Evolutionary conservation across 2,888 invertebrate genomes (phyloP).

Genomic region (Reticulitermes lucifugus): DNA sequence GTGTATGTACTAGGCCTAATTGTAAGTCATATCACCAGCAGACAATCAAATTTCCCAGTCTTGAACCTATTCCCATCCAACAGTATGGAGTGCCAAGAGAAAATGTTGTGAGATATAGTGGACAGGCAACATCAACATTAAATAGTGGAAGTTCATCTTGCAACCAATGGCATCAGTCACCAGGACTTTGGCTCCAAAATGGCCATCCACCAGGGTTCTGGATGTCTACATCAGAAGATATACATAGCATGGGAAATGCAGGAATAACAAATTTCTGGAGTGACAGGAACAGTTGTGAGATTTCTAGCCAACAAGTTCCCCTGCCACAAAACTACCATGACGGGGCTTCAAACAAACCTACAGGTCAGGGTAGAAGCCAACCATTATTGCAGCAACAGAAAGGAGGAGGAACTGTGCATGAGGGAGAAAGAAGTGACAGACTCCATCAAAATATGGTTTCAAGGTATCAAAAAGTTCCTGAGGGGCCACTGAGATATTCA

Average conservation of each 20-base stretch:
- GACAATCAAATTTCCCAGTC: constrained; percentile 23
- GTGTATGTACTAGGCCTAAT: constrained; percentile 18
- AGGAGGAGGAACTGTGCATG: not conserved
- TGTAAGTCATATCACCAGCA: constrained; percentile 33
- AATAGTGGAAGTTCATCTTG: not conserved
- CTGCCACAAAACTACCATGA: constrained; percentile 2
- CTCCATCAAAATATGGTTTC: not conserved
- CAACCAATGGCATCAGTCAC: constrained; percentile 31
- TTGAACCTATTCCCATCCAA: constrained; percentile 17
- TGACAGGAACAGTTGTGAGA: constrained; percentile 15
- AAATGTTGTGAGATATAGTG: constrained; percentile 45
- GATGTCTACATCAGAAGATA: constrained; percentile 18
- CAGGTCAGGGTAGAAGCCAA: not conserved
- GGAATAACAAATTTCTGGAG: constrained; percentile 20
- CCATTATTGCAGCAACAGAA: not conserved
- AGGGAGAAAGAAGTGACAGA: constrained; percentile 18
- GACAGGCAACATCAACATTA: constrained; percentile 26
- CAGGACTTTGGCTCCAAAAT: constrained; percentile 42
- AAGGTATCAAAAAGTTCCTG: not conserved
- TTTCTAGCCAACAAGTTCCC: not conserved
- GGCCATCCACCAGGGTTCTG: constrained; percentile 37
- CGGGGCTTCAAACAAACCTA: not conserved
- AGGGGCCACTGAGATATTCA: constrained; percentile 18
- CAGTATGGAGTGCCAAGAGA: constrained; percentile 43
- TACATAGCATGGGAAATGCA: constrained; percentile 32